Base-by-base conservation (phyloP, 2,113 vertebrate species). In the Aspidoscelis tigris region DNA sequence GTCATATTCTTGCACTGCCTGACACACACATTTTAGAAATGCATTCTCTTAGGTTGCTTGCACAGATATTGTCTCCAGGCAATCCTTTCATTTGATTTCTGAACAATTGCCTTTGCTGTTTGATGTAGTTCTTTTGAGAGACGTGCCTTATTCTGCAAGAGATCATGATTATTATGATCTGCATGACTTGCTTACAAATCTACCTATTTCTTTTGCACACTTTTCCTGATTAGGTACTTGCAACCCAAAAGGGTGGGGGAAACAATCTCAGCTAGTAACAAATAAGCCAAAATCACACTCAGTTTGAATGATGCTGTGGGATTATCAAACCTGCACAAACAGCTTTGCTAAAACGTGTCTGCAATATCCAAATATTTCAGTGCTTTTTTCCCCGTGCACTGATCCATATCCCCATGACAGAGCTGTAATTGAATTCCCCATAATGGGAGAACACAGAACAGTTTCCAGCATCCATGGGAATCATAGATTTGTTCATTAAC, bases 231-330 rank as follows among this genome's bases (percentile, higher is more conserved):
- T 5, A 77, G 22, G 66, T 26, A 84, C 14, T n/a, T 21, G 33
- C 39, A 70, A 14, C 21, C 14, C 10, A n/a, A 6, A 6, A 5
- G 53, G 20, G 20, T 18, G n/a, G 53, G 33, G 1, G 41, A 82
- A 33, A 76, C 4, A 84, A 50, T 39, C 50, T 84, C 65, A 77
- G 74, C 47, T 70, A 55, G 65, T 55, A 69, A 70, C 33, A 84
- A 84, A 84, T 77, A 82, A 77, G 73, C 44, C 55, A 84, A 83
- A 76, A 77, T 47, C 65, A 55, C 33, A 84, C 26, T 83, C 65
- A 77, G 33, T 39, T 77, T 7, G 33, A 77, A 83, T 14, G 21
- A 55, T 43, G 43, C 74, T 69, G 74, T 65, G 43, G n/a, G 74
- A 83, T 69, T 77, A 77, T 77, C 47, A 77, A 41, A 70, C 12